A percentile compares a stretch with the other conserved stretches of the same genome.
phyloP scores from a whole-genome alignment of 2,113 vertebrate genomes.

The Cyrtonyx montezumae region DNA sequence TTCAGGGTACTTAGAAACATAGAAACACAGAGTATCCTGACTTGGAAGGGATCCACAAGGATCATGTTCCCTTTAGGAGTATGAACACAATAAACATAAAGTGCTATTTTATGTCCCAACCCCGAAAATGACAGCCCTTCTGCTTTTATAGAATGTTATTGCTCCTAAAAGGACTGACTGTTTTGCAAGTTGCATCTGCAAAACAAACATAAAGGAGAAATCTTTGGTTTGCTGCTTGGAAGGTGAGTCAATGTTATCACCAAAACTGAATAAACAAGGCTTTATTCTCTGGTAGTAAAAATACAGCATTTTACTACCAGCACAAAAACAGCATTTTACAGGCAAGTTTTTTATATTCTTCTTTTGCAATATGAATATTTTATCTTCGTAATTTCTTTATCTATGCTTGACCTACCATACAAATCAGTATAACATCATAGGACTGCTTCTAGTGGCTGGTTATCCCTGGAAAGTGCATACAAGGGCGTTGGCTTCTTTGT shows the following conservation, averaged over 20 bases:
- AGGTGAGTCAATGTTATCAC: slow-evolving; percentile 63
- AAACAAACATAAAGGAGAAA: slow-evolving; percentile 61
- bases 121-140: slow-evolving; percentile 11
- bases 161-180: slow-evolving; percentile 21
- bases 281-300: slow-evolving; percentile 51
- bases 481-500: background rate
- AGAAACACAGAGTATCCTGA: background rate
- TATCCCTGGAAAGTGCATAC: background rate
- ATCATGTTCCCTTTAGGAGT: background rate
- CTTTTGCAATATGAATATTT: background rate
- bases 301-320: too few relatives aligned
- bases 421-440: background rate
- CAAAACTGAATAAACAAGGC: slow-evolving; percentile 53
- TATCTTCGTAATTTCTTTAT: background rate
- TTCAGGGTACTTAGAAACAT: background rate
- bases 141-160: background rate
- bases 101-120: slow-evolving; percentile 23
- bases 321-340: background rate
- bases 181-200: slow-evolving; percentile 59
- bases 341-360: background rate
- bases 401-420: background rate
- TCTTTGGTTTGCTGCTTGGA: background rate
- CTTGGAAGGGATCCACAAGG: background rate
- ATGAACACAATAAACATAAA: slow-evolving; percentile 17
- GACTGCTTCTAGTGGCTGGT: background rate